phyloP scores from a whole-genome alignment of 1,140 invertebrate genomes.

The Brachionus rotundiformis region DNA sequence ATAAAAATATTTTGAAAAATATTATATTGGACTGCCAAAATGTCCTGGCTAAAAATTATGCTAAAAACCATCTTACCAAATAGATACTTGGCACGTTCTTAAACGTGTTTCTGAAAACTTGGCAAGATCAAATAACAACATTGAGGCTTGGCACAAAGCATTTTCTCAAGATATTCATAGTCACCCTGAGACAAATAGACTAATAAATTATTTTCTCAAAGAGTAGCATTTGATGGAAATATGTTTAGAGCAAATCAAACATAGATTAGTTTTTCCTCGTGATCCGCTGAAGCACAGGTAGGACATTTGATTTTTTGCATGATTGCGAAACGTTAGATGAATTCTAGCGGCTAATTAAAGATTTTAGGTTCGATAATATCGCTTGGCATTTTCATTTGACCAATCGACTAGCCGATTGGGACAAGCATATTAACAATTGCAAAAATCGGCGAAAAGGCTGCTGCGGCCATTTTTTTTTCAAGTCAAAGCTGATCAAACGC shows the following conservation, averaged over 20 bases:
- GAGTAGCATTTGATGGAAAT: neutral
- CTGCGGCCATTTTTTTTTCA: too few species aligned
- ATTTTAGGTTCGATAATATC: neutral
- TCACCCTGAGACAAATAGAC: neutral
- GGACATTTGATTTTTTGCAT: neutral
- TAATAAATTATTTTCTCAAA: neutral
- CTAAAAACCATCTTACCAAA: neutral
- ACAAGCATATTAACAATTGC: conserved; percentile 2
- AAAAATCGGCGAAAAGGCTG: neutral
- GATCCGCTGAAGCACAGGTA: neutral
- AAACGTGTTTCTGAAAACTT: neutral
- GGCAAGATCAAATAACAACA: neutral
- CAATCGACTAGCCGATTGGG: neutral
- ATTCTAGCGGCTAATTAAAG: neutral
- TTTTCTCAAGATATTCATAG: neutral
- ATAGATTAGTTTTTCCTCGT: neutral
- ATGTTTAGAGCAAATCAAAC: neutral
- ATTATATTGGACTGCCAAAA: neutral
- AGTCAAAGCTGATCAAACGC: too few species aligned
- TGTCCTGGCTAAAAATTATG: neutral
- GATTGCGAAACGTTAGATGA: neutral
- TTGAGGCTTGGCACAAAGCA: conserved; percentile 31
- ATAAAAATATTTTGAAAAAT: neutral
- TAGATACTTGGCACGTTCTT: neutral
- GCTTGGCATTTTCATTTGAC: neutral